Evolutionary conservation across 2,888 invertebrate genomes (phyloP), one percentile per base, ranked within the genome.

Genomic region (Drosophila tanythrix): DNA sequence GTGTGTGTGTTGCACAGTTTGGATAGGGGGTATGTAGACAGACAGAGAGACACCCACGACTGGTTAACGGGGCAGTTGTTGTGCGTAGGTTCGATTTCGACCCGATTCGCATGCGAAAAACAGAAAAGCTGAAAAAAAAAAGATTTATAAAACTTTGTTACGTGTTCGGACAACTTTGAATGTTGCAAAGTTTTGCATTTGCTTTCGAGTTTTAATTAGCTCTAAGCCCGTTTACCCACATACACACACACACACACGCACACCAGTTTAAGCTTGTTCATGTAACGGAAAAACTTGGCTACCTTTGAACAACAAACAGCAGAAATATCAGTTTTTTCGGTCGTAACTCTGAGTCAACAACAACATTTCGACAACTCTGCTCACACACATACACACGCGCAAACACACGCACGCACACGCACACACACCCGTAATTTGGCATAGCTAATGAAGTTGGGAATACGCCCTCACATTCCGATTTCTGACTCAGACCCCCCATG

Each of bases 161-260:
- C 66, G 64, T 65, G 63, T 62, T 73, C 53, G 57, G 73, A 74
- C 76, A 79, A 79, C 57, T 76, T 72, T 66, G 33, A 69, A 74
- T 78, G 77, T 63, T 82, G 73, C 67, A 87, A 80, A 83, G 65
- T 79, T 84, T 74, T 79, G 69, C 67, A 66, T 40, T 72, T 63
- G 57, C 62, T 65, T 57, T 74, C 27, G 59, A 76, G 79, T 76
- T 89, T 89, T 89, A 90, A 90, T 90, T 90, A 91, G 90, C 87
- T 84, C 83, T 90, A 86, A 89, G 87, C 90, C 83, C 83, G 90
- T 90, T 90, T 76, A 70, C 79, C 87, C 79, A 90, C 66, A 53
- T 43, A 55, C 29, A 38, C 63, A 40, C 35, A 38, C 27, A 25
- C 55, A 36, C 57, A 51, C 40, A 15, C 35, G 1, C 38, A 40